These are phyloP conservation scores for Microtus richardsoni DNA, from an alignment of 2,113 vertebrate species.

Conservation along the genomic window DNA sequence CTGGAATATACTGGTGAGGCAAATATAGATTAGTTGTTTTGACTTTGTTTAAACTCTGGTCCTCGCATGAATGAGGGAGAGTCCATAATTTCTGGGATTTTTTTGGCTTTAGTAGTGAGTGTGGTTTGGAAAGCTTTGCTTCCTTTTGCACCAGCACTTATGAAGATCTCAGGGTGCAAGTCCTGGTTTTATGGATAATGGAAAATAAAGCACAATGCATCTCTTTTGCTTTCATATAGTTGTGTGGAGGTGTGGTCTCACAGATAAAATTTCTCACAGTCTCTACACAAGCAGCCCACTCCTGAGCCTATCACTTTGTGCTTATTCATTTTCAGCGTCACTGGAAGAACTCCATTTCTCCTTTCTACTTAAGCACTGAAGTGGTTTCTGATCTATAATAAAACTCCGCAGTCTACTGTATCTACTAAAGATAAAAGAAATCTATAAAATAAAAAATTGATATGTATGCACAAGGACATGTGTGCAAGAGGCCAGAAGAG, in stretches of 20 bases:
- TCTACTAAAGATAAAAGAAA: slow-evolving; percentile 28
- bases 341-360: background rate
- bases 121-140: background rate
- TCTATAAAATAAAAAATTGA: background rate
- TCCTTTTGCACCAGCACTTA: background rate
- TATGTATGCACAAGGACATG: background rate
- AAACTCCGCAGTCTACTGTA: background rate
- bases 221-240: background rate
- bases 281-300: background rate
- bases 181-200: background rate
- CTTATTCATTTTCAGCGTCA: background rate
- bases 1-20: background rate
- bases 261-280: background rate
- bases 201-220: background rate
- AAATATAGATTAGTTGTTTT: background rate
- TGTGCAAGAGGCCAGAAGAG: background rate
- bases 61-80: background rate
- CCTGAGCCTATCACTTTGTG: background rate
- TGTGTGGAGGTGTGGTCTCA: background rate
- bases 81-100: background rate
- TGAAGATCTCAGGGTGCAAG: background rate
- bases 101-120: background rate
- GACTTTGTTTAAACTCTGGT: background rate
- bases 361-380: background rate
- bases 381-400: background rate